Evolutionary conservation across 2,888 invertebrate species (phyloP), one percentile per base, ranked within the genome.

Genomic region (Omphaloscelis lunosa): DNA sequence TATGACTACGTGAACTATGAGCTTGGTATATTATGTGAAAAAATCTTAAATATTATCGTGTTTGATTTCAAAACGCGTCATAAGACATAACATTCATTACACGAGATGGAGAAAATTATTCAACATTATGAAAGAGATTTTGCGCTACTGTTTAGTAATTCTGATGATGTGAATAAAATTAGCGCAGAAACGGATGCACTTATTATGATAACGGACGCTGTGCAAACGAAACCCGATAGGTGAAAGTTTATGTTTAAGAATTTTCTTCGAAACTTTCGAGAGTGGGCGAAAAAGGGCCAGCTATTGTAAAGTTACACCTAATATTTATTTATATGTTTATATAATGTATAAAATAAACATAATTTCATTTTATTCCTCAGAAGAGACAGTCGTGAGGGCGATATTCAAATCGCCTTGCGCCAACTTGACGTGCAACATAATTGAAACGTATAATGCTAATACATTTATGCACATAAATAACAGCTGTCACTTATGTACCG

Each of bases 391-490:
- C 94, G 94, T 94, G 93, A 92, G 91, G 88, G 91, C 92, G 91
- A 92, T 94, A 95, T 95, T 95, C 90, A 95, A 95, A 96, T 95
- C 85, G 90, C 89, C 89, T 91, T 90, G 91, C 93, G 89, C 89
- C 89, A 92, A 90, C 91, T 93, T 94, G 93, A 94, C 93, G 89
- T 87, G 93, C 92, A 91, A 90, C 89, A 92, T 94, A 95, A 95
- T 95, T 94, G 92, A 94, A 94, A 94, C 94, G 92, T 94, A 93
- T 93, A 92, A 95, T 95, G 94, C 91, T 92, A 93, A 94, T 89
- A 90, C 81, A 90, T 89, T 90, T 90, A 90, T 91, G 90, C 90
- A 91, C 89, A 89, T 90, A 90, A 85, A 89, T 90, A 89, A 89
- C 84, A 87, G 73, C 86, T 88, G 79, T 78, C 86, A 85, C 83